These are phyloP conservation scores for Thinocorus orbignyianus DNA, from an alignment of 2,113 vertebrate species.

Conservation along the genomic window DNA sequence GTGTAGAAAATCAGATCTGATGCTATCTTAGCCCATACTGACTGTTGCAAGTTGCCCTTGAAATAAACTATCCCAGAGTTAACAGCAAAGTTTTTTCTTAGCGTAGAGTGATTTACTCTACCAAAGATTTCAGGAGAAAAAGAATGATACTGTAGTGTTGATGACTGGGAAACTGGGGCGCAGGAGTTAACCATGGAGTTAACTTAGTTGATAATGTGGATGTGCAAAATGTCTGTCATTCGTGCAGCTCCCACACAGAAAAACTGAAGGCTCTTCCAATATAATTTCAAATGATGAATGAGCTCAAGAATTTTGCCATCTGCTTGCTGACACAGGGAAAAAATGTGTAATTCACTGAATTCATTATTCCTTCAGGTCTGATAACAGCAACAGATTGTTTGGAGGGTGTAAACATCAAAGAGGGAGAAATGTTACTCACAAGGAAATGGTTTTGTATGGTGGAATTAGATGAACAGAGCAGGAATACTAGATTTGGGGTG, in stretches of 20 bases:
- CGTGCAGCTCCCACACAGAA: not conserved
- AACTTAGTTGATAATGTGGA: not conserved
- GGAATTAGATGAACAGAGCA: not conserved
- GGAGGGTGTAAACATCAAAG: constrained; percentile 17
- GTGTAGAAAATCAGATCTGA: not conserved
- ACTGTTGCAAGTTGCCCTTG: not conserved
- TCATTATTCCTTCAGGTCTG: constrained; percentile 62
- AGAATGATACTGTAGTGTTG: not conserved
- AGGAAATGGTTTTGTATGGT: not conserved
- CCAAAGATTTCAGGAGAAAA: not conserved
- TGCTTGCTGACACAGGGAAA: constrained; percentile 63
- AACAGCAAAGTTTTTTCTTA: not conserved
- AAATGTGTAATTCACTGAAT: constrained; percentile 54
- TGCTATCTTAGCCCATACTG: not conserved
- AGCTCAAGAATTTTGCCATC: constrained; percentile 62
- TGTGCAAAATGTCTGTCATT: constrained; percentile 18
- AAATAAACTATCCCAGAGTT: not conserved
- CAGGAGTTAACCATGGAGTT: not conserved
- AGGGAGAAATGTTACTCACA: not conserved
- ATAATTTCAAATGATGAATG: constrained; percentile 64
- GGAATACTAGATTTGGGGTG: not conserved
- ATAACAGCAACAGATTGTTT: constrained; percentile 56
- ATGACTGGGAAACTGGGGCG: not conserved
- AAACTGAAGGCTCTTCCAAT: constrained; percentile 34
- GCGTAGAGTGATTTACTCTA: accelerated